Percentiles rank a stretch among this genome's conserved stretches.
Evolutionary conservation across 2,797 vertebrate species (phyloP).

Genomic region (Sebastes taczanowskii): DNA sequence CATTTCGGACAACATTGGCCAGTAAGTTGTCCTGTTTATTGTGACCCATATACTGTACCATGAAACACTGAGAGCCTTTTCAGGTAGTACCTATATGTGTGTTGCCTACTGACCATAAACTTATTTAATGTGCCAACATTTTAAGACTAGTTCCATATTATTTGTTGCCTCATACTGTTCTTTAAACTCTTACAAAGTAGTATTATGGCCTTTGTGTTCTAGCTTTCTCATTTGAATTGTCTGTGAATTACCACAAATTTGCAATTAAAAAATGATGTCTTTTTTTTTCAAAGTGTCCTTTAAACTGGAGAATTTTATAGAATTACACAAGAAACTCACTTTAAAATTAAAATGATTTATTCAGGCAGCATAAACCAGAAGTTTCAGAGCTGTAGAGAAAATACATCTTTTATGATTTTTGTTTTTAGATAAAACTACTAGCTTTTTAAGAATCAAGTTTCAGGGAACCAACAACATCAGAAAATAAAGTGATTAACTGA

Average conservation of each 20-base stretch:
- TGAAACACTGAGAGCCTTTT: background rate
- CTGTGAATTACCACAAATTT: background rate
- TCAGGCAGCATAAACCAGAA: constrained; percentile 63
- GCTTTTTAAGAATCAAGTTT: constrained; percentile 81
- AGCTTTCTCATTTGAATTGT: background rate
- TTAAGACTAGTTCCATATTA: background rate
- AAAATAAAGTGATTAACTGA: background rate
- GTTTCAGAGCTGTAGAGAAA: constrained; percentile 77
- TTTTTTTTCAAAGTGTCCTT: background rate
- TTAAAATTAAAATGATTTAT: constrained; percentile 73
- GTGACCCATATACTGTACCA: background rate
- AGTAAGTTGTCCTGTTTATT: background rate
- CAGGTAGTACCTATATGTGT: background rate
- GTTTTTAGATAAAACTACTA: constrained; percentile 74
- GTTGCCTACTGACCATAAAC: background rate
- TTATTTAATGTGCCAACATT: background rate
- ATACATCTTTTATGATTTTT: constrained; percentile 7
- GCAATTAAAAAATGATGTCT: background rate
- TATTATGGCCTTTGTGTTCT: background rate
- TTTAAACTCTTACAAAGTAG: background rate
- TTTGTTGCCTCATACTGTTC: background rate
- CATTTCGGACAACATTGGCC: background rate
- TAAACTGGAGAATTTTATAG: background rate
- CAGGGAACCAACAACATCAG: constrained; percentile 52
- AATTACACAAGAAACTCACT: background rate